Evolutionary conservation across 2,113 vertebrate species (phyloP).

Genomic region (Prunella fulvescens): DNA sequence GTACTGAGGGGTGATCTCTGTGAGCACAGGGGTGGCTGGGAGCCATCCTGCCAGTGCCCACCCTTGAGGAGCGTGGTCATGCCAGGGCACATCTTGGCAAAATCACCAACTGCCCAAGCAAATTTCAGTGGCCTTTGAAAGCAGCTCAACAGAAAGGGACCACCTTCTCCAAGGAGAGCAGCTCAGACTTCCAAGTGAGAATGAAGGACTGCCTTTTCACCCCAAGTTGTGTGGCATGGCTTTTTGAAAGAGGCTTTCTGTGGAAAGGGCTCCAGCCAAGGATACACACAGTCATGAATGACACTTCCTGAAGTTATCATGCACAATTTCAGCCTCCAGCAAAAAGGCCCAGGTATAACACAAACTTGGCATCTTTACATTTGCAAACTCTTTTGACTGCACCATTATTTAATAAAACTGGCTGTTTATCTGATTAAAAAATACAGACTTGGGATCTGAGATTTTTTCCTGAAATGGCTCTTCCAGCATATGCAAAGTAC

Average conservation of each 20-base stretch:
- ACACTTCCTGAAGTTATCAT: neutral
- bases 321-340: neutral
- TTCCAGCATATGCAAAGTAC: neutral
- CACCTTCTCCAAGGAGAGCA: neutral
- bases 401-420: neutral
- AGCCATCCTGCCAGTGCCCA: neutral
- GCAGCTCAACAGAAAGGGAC: neutral
- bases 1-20: neutral
- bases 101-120: neutral
- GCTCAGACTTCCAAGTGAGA: neutral
- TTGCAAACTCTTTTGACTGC: neutral
- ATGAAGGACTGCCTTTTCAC: neutral
- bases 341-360: neutral
- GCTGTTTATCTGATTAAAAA: neutral
- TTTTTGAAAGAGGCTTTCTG: neutral
- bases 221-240: too few species aligned
- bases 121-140: neutral
- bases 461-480: neutral
- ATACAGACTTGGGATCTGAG: neutral
- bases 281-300: neutral
- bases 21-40: neutral
- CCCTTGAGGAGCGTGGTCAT: rapidly evolving
- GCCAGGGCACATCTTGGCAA: neutral
- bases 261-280: neutral
- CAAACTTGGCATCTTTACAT: neutral